A percentile compares a stretch with the other conserved stretches of the same genome.
Evolutionary conservation across 2,888 invertebrate species (phyloP).

Genomic region (Polydrusus cervinus): DNA sequence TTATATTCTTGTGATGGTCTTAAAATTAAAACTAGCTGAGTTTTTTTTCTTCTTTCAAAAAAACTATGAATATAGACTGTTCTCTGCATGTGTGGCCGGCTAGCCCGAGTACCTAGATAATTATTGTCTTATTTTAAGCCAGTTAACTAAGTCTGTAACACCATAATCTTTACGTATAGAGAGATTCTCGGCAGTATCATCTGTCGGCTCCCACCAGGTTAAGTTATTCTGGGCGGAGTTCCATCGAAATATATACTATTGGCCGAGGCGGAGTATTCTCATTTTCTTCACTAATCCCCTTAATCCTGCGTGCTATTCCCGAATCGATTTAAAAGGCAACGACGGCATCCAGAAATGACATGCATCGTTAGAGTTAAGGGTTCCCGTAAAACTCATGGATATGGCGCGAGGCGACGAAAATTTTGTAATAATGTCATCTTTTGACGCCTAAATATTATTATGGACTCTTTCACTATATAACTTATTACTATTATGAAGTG

Average conservation of each 20-base stretch:
- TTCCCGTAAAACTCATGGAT: neutral
- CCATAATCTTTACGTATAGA: conserved; percentile 33
- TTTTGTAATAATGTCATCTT: too few relatives aligned
- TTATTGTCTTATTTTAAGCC: conserved; percentile 1
- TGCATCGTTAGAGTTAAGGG: neutral
- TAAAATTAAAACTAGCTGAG: too few relatives aligned
- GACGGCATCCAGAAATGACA: neutral
- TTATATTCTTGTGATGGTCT: too few relatives aligned
- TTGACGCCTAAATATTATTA: too few relatives aligned
- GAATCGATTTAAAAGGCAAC: conserved; percentile 40
- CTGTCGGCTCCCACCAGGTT: conserved; percentile 45
- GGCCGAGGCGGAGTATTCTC: conserved; percentile 55
- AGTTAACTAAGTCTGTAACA: conserved; percentile 25
- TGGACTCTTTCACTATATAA: too few relatives aligned
- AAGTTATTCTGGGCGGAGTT: conserved; percentile 46
- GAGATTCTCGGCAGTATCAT: conserved; percentile 31
- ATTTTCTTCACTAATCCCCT: conserved; percentile 55
- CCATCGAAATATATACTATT: conserved; percentile 50
- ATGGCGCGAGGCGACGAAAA: neutral
- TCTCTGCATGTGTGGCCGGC: neutral
- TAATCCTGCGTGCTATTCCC: conserved; percentile 53
- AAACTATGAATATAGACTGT: too few relatives aligned
- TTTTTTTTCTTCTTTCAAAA: too few relatives aligned
- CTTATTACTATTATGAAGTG: too few relatives aligned
- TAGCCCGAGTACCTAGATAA: neutral